Evolutionary conservation across 2,888 invertebrate species (phyloP), one percentile per base, ranked within the genome.

Genomic region (Hyalella azteca): DNA sequence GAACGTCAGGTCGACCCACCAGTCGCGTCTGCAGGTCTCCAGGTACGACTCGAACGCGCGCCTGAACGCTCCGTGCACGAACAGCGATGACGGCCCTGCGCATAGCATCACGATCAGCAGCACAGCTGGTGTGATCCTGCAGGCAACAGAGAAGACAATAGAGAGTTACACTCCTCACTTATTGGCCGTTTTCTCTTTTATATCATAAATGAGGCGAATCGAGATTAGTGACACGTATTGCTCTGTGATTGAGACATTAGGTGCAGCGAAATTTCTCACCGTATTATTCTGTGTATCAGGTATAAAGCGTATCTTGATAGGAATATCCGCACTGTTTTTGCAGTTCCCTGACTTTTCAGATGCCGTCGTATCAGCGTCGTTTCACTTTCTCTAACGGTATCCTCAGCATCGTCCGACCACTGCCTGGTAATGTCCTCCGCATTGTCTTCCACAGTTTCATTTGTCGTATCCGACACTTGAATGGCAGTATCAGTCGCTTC

Each of bases 1-100:
- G n/a, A n/a, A n/a, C 22, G 80, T 78, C 19, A 82, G 40, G 54
- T 82, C 82, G 49, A 78, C 77, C 82, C 82, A 82, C 82, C 82
- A 82, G 29, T 45, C 49, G 26, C 80, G 78, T 29, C 80, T 50
- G 40, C 82, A 80, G 3, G 75, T 75, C 40, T 73, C 75, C 39
- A 79, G 48, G 60, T 73, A 45, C 75, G 73, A 60, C 19, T 49
- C 45, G 45, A 73, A 78, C 29, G n/a, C 22, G 15, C 32, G 29
- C 4, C 73, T 40, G 29, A 66, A 50, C 26, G 80, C 79, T 7
- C 82, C 82, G 15, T 19, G 36, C n/a, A 78, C 78, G 1, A 54
- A 22, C 73, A 80, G 73, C 19, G 60, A 50, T 9, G 82, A 80
- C 41, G 80, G 40, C n/a, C 75, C 75, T 7, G 26, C 40, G 36